Evolutionary conservation across 2,113 vertebrate genomes (phyloP).

Genomic region (Lanius collurio): DNA sequence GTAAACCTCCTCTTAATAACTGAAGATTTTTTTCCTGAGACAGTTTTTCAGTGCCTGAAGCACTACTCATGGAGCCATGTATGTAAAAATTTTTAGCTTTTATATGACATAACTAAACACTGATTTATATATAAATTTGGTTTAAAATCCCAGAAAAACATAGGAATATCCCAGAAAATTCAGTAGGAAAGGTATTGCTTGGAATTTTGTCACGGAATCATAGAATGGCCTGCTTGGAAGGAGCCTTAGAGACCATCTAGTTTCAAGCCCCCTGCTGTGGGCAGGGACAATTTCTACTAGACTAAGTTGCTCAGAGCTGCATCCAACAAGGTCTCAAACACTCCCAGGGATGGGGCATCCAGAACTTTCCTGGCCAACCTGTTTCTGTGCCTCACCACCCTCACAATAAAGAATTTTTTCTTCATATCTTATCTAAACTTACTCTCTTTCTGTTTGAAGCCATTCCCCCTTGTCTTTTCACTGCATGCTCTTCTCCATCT

Average conservation of each 20-base stretch:
- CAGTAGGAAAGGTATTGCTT: not conserved
- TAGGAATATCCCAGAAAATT: not conserved
- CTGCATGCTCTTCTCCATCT: not conserved
- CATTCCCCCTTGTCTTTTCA: not conserved
- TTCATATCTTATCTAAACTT: not conserved
- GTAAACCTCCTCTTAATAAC: too few species aligned
- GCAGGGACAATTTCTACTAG: not conserved
- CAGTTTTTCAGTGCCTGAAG: not conserved
- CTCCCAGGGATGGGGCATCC: not conserved
- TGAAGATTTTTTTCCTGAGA: too few species aligned
- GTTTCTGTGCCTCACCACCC: not conserved
- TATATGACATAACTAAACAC: not conserved
- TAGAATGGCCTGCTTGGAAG: not conserved
- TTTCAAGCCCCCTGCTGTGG: not conserved
- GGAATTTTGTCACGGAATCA: not conserved
- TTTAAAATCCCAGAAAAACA: not conserved
- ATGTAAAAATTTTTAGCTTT: not conserved
- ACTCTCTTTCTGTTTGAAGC: not conserved
- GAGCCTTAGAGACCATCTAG: not conserved
- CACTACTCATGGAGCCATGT: not conserved
- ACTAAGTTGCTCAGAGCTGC: not conserved
- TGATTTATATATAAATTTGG: not conserved
- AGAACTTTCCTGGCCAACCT: not conserved
- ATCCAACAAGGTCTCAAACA: not conserved
- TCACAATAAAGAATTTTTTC: not conserved